Evolutionary conservation across 2,888 invertebrate genomes (phyloP).

Genomic region (Sipha maydis): DNA sequence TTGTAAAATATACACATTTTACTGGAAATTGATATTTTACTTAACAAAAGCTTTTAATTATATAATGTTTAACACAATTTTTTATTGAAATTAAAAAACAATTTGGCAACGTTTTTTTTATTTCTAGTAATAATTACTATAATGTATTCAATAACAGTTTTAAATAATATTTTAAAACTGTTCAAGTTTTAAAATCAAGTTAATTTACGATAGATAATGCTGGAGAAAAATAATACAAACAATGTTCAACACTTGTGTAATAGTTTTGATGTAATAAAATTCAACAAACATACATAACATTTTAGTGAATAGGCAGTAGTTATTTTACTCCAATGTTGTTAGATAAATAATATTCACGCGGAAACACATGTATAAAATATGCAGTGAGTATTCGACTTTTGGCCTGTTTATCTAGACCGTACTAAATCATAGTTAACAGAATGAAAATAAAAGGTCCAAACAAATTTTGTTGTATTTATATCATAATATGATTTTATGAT

Average conservation of each 20-base stretch:
- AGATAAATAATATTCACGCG: background rate
- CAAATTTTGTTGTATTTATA: background rate
- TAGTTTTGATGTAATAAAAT: background rate
- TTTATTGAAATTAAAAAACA: too few relatives aligned
- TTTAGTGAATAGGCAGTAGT: background rate
- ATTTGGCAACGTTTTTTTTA: too few relatives aligned
- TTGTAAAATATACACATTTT: too few relatives aligned
- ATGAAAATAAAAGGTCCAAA: background rate
- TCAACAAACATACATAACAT: background rate
- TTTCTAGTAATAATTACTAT: too few relatives aligned
- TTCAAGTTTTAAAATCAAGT: background rate
- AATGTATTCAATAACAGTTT: background rate
- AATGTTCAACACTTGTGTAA: background rate
- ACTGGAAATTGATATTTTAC: too few relatives aligned
- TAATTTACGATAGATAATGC: background rate
- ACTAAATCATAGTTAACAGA: constrained; percentile 27
- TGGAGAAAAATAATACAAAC: background rate
- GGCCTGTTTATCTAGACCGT: background rate
- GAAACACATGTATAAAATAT: background rate
- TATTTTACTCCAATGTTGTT: background rate
- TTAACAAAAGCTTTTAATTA: too few relatives aligned
- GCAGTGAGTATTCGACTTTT: background rate
- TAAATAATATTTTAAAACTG: background rate
- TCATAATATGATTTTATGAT: too few relatives aligned
- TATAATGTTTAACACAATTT: too few relatives aligned